These are phyloP conservation scores for Ptilorrhoa leucosticta DNA, from an alignment of 2,113 vertebrate species.

Conservation along the genomic window DNA sequence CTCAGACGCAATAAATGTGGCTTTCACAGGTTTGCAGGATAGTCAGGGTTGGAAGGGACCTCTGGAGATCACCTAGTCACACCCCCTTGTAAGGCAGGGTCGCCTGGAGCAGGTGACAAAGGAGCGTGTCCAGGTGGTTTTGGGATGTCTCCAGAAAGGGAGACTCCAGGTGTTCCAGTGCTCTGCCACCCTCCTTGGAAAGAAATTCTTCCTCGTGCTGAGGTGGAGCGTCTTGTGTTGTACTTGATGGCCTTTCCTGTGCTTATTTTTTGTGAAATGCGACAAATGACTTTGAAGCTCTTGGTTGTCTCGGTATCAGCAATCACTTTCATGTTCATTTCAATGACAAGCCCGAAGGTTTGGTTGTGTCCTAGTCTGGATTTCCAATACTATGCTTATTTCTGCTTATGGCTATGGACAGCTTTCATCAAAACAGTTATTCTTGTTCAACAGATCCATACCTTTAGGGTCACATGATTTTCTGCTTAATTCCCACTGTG, in stretches of 20 bases:
- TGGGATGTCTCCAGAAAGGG: too few relatives aligned
- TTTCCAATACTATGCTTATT: not conserved
- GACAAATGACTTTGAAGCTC: not conserved
- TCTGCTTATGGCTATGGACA: not conserved
- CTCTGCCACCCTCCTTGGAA: not conserved
- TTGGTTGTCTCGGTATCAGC: not conserved
- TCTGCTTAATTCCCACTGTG: accelerated
- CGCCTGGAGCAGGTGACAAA: not conserved
- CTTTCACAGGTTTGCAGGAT: not conserved
- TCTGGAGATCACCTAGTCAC: not conserved
- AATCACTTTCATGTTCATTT: not conserved
- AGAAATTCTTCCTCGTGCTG: not conserved
- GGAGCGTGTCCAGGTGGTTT: accelerated
- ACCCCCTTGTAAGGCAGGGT: too few relatives aligned
- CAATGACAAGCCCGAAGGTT: not conserved
- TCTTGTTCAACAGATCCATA: not conserved
- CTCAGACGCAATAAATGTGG: accelerated
- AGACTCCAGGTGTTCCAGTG: too few relatives aligned
- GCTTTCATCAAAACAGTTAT: not conserved
- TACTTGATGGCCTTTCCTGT: accelerated
- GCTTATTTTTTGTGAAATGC: accelerated
- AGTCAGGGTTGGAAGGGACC: too few relatives aligned
- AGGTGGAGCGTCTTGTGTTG: not conserved
- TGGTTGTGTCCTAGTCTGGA: accelerated
- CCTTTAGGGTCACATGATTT: not conserved